Evolutionary conservation across 2,797 vertebrate species (phyloP), one percentile per base, ranked within the genome.

Genomic region (Gymnopithys bicolor): DNA sequence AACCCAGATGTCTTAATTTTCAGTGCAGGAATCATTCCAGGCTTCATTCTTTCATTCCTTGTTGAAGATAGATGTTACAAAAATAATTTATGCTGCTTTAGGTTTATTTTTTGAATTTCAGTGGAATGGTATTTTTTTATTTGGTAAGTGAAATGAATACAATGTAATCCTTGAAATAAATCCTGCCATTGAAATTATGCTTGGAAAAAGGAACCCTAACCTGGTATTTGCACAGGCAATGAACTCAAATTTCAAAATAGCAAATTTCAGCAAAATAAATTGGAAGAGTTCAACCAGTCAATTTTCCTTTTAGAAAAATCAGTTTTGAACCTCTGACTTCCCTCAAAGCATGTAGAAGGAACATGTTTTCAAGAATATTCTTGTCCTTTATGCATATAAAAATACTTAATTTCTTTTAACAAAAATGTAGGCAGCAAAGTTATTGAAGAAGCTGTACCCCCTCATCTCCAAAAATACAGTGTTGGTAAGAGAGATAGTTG

Each of bases 61-160:
- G 37, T 46, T 81, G 77, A 86, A 95, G 77, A 90, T 7, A 75
- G 59, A 76, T 46, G 15, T 73, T 81, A 90, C 33, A 90, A 94
- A 96, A 95, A 93, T 56, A 92, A 94, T 76, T 90, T 74, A 67
- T 5, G 17, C 33, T 67, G 32, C 48, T 70, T 88, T 46, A 49
- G 15, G 35, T 84, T 95, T 96, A 87, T 90, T 90, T 92, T 94
- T 78, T 51, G 2, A 33, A 84, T 93, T 95, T 88, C 68, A 87
- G 24, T 46, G 37, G 67, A 93, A 91, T 10, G 3, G 48, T n/a
- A 2, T 78, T 90, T 90, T 80, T 93, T 84, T 30, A 74, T 86
- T 93, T 52, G 16, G 30, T 76, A 88, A 86, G 52, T 79, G 78
- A 91, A 95, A 91, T 46, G 4, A 86, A 84, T 73, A 76, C 30